Base-by-base conservation (phyloP, 2,797 vertebrate genomes). In the Pipistrellus kuhlii region DNA sequence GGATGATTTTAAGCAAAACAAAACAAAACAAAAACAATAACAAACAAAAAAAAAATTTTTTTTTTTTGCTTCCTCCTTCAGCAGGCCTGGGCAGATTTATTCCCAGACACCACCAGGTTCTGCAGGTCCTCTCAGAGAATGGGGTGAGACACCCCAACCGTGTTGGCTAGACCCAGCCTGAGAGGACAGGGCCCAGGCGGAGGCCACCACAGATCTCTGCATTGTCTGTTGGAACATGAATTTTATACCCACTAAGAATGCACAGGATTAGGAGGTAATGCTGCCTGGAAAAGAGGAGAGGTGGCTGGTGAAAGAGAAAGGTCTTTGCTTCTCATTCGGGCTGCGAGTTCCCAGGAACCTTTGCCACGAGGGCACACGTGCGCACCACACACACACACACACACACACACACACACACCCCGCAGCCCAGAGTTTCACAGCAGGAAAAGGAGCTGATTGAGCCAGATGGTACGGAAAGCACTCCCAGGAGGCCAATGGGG, bases 231-330 rank as follows among this genome's bases (percentile, higher is more conserved):
- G 53, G 82, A 62, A 87, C 90, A 90, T 81, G 94, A 87, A 77
- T 95, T 88, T 92, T 77, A 84, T 57, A 59, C 81, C 84, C 30
- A n/a, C 81, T 62, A 89, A 95, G 93, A 90, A 95, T 80, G 95
- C 96, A 94, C 96, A 97, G 93, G 90, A 90, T 97, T 96, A 95
- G 91, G 78, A 93, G 94, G 89, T 92, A 91, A 94, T 81, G 85
- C 94, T 90, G 69, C 94, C 96, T 96, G 94, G 91, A 91, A 93
- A 96, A 89, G 91, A 96, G 91, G 85, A 85, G 96, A 95, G 93
- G 83, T 94, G 91, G 77, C 91, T 91, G 90, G 92, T 66, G 32
- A 71, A 77, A 75, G 86, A 94, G 91, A 75, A 94, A 94, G 78
- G 76, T 75, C 92, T 95, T 92, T 76, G 87, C 64, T 95, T 83